A percentile compares a stretch with the other conserved stretches of the same genome.
Evolutionary conservation across 2,113 vertebrate genomes (phyloP).

Genomic region (Mionectes macconnelli): DNA sequence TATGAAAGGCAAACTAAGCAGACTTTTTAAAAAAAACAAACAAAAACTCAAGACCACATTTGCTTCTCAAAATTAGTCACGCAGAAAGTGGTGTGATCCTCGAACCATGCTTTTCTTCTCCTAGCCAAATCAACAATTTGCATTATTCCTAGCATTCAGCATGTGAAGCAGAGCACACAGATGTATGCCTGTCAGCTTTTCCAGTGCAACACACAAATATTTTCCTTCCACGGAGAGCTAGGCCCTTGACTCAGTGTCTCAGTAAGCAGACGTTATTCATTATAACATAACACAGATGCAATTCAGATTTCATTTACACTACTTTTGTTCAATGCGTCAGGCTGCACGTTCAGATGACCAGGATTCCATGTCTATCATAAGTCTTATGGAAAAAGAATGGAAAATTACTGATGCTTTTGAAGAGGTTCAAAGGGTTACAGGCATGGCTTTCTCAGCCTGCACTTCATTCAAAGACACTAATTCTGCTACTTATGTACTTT

Average conservation of each 20-base stretch:
- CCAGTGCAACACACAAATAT: slow-evolving; percentile 69
- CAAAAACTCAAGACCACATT: neutral
- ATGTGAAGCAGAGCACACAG: slow-evolving; percentile 56
- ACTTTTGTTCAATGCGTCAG: slow-evolving; percentile 46
- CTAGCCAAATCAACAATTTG: slow-evolving; percentile 63
- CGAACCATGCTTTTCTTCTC: neutral
- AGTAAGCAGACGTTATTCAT: slow-evolving; percentile 74
- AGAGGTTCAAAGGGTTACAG: neutral
- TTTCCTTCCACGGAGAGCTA: slow-evolving; percentile 69
- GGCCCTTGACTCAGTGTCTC: slow-evolving; percentile 72
- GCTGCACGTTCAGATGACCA: slow-evolving; percentile 6
- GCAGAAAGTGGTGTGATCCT: slow-evolving; percentile 9
- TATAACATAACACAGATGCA: slow-evolving; percentile 73
- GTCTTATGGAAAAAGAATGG: neutral
- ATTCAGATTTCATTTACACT: slow-evolving; percentile 69
- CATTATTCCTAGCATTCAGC: slow-evolving; percentile 40
- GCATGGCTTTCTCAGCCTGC: neutral
- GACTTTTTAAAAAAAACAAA: neutral
- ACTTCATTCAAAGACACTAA: neutral
- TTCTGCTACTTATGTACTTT: neutral
- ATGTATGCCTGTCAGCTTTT: slow-evolving; percentile 70
- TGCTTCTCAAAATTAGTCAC: slow-evolving; percentile 16
- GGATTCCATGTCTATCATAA: neutral
- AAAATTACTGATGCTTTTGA: slow-evolving; percentile 18
- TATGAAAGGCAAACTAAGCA: neutral